Evolutionary conservation across 1,140 invertebrate genomes (phyloP).

Genomic region (Bradysia coprophila): DNA sequence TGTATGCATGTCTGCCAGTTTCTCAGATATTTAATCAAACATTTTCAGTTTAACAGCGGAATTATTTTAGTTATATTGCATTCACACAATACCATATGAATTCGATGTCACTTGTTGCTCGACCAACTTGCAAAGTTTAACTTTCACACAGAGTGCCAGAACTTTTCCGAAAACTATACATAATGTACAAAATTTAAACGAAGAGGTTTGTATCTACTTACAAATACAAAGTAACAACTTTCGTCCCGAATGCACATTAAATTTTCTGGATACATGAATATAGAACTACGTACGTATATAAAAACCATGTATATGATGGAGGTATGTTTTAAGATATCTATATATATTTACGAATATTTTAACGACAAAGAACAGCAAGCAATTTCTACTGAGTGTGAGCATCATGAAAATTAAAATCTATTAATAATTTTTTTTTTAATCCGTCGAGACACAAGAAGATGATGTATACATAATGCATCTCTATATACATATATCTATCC

Average conservation of each 20-base stretch:
- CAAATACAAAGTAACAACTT: too few relatives aligned
- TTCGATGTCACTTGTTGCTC: slow-evolving; percentile 2
- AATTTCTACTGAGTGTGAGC: not conserved
- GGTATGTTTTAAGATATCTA: too few relatives aligned
- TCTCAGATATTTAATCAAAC: not conserved
- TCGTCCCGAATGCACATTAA: too few relatives aligned
- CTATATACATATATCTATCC: too few relatives aligned
- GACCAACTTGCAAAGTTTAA: slow-evolving; percentile 2
- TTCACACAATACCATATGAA: not conserved
- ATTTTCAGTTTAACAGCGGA: too few relatives aligned
- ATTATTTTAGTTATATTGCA: not conserved
- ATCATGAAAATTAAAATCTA: slow-evolving; percentile 1
- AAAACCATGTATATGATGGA: too few relatives aligned
- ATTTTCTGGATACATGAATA: too few relatives aligned
- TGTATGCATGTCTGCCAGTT: not conserved
- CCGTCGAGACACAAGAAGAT: not conserved
- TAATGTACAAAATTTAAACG: not conserved
- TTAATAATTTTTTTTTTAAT: slow-evolving; percentile 1
- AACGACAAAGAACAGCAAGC: too few relatives aligned
- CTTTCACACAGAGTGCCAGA: not conserved
- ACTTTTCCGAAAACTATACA: not conserved
- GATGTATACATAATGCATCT: too few relatives aligned
- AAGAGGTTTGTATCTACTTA: too few relatives aligned
- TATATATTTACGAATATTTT: too few relatives aligned
- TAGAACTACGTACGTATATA: too few relatives aligned